A percentile compares a stretch with the other conserved stretches of the same genome.
Evolutionary conservation across 2,797 vertebrate genomes (phyloP).

Genomic region (Lagorchestes hirsutus): DNA sequence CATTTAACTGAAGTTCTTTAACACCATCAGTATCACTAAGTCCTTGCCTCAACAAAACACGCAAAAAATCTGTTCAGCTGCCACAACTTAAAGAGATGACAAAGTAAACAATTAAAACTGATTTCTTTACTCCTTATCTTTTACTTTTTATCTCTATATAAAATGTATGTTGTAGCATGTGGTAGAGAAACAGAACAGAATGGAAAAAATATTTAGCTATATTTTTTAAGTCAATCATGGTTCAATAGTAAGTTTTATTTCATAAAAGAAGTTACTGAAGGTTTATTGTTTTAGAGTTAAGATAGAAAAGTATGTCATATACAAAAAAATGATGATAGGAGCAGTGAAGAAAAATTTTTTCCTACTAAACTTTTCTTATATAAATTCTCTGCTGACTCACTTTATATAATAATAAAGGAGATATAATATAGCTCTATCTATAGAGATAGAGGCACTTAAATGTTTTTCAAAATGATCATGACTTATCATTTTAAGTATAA

Average conservation of each 20-base stretch:
- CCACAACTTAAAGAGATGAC: slow-evolving; percentile 8
- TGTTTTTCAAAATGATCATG: slow-evolving; percentile 18
- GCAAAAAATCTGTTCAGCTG: slow-evolving; percentile 36
- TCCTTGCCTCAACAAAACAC: slow-evolving; percentile 27
- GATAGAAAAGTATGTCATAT: not conserved
- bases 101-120: not conserved
- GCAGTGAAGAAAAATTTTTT: not conserved
- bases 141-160: not conserved
- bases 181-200: not conserved
- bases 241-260: not conserved
- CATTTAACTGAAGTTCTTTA: slow-evolving; percentile 19
- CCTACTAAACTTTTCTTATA: not conserved
- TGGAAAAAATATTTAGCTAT: not conserved
- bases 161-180: not conserved
- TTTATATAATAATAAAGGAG: not conserved
- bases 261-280: not conserved
- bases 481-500: not conserved
- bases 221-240: not conserved
- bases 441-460: slow-evolving; percentile 17
- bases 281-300: not conserved
- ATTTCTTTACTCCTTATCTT: not conserved
- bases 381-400: not conserved
- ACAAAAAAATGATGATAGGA: not conserved
- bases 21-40: slow-evolving; percentile 37
- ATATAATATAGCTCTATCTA: not conserved